Percentiles rank a stretch among this genome's conserved stretches.
These are phyloP conservation scores for Drosophila aff. DNA, from an alignment of 1,140 invertebrate genomes.

Conservation along the genomic window DNA sequence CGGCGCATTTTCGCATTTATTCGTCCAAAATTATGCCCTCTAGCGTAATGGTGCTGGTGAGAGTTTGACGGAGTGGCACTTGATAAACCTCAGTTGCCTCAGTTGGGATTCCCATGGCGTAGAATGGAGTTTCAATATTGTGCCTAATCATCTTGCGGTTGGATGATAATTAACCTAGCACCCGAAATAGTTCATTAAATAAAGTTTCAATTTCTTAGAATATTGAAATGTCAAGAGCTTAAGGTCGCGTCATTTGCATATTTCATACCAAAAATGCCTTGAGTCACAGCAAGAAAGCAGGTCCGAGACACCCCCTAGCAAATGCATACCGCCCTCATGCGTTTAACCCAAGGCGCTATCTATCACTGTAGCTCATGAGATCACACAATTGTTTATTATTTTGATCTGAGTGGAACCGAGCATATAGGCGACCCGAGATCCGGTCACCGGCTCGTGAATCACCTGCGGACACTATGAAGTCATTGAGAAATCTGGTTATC, in stretches of 20 bases:
- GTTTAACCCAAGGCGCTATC: not conserved
- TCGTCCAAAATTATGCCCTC: not conserved
- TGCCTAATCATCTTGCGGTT: constrained; percentile 41
- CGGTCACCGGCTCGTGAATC: constrained; percentile 57
- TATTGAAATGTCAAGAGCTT: constrained; percentile 1
- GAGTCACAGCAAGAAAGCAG: constrained; percentile 51
- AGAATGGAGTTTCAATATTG: constrained; percentile 1
- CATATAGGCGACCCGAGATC: not conserved
- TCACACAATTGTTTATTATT: constrained; percentile 47
- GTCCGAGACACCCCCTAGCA: constrained; percentile 25
- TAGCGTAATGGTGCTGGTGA: not conserved
- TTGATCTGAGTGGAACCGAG: constrained; percentile 57
- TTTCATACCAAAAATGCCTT: constrained; percentile 57
- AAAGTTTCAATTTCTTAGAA: constrained; percentile 5
- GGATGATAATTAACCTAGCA: constrained; percentile 23
- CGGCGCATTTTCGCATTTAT: not conserved
- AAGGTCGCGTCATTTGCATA: constrained; percentile 58
- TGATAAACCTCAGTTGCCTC: not conserved
- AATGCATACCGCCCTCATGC: constrained; percentile 5
- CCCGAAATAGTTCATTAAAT: constrained; percentile 8
- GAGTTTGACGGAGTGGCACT: not conserved
- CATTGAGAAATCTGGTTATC: constrained; percentile 50
- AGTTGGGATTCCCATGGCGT: constrained; percentile 12
- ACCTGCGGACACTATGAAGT: constrained; percentile 49
- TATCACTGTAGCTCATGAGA: constrained; percentile 53